Evolutionary conservation across 2,888 invertebrate species (phyloP), one percentile per base, ranked within the genome.

Genomic region (Drosophila flavopinicola): DNA sequence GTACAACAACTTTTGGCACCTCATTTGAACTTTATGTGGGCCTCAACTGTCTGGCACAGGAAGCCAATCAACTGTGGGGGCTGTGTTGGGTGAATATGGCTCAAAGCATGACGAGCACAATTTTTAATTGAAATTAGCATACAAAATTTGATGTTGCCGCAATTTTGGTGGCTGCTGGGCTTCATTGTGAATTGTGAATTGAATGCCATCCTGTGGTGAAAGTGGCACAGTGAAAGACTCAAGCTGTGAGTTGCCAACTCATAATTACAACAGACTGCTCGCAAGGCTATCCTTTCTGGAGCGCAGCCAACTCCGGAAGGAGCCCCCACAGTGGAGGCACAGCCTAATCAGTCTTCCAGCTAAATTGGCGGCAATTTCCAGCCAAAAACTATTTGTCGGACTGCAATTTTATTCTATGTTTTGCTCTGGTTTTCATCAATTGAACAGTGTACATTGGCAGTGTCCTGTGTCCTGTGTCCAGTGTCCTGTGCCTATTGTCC

Each of bases 71-170:
- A 4, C 20, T 3, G 20, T 2, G 20, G 20, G 20, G 20, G 20
- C 20, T 3, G 20, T 4, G 20, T 1, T 58, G 51, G 44, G 30
- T 27, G 44, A 23, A 17, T 10, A 11, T 27, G 41, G 30, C 54
- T 29, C 13, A 24, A 13, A 45, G 58, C 32, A 44, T 57, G 45
- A 11, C 45, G 24, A 17, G 20, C 20, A 59, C 59, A 57, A 74
- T 78, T 82, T 75, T 79, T 83, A 83, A 83, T 83, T 78, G 83
- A 83, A 78, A 78, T 78, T 78, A 79, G 65, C 78, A 76, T 79
- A 60, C 47, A 45, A 63, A 82, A 73, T 76, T 73, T 51, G 53
- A 64, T 59, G 78, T 47, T 59, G 51, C 72, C 78, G 39, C 76
- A 41, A 58, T 66, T 73, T 67, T 51, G 47, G 20, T 51, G n/a